Percentiles rank a stretch among this genome's conserved stretches.
These are phyloP conservation scores for Drosophila antonietae DNA, from an alignment of 2,888 invertebrate species.

Conservation along the genomic window DNA sequence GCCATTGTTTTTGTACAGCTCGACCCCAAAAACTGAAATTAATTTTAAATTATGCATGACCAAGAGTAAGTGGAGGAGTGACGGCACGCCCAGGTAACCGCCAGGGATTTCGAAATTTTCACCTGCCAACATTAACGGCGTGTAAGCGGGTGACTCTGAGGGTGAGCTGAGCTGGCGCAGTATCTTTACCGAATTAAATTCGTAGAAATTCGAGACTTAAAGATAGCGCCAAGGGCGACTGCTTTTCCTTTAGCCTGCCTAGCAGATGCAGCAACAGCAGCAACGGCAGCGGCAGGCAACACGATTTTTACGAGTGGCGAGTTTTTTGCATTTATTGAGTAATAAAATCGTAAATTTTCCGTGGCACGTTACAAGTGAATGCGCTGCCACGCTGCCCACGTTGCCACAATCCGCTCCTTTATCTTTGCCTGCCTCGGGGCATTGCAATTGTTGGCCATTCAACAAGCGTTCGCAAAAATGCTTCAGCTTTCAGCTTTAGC, in stretches of 20 bases:
- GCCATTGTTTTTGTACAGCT: conserved; percentile 39
- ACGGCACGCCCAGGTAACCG: conserved; percentile 53
- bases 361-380: conserved; percentile 71
- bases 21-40: conserved; percentile 57
- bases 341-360: conserved; percentile 78
- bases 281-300: conserved; percentile 32
- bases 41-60: conserved; percentile 80
- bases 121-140: conserved; percentile 69
- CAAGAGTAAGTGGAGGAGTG: conserved; percentile 51
- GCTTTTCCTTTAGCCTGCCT: neutral
- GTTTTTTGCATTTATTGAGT: conserved; percentile 78
- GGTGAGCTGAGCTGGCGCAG: neutral
- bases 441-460: conserved; percentile 69
- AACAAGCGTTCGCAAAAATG: conserved; percentile 60
- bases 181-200: conserved; percentile 47
- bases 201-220: conserved; percentile 35
- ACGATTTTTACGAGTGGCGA: conserved; percentile 67
- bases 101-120: conserved; percentile 76
- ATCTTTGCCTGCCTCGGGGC: conserved; percentile 21
- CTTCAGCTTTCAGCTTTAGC: conserved; percentile 9
- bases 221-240: conserved; percentile 28
- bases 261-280: conserved; percentile 22
- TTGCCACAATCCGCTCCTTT: neutral
- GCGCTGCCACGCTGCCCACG: conserved; percentile 23
- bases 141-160: neutral